Conservation (phyloP, 2,888 invertebrate genomes). For the Lamellibrachia columna region DNA sequence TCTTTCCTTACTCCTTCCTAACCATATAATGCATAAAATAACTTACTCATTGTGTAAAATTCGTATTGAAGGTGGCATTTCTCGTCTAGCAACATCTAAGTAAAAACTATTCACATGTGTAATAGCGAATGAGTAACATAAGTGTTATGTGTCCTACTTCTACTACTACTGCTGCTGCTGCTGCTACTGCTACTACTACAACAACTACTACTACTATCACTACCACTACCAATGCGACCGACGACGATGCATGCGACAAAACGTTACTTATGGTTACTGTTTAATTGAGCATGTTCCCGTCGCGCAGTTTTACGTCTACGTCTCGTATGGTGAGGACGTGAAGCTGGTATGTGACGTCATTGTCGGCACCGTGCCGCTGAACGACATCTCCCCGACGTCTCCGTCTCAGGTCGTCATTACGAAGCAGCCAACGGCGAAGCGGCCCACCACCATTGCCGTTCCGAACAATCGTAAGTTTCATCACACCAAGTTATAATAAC, state of each 20-base stretch:
- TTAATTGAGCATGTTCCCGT: background rate
- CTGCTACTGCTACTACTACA: background rate
- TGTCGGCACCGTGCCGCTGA: conserved; percentile 43
- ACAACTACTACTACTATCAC: background rate
- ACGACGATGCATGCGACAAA: background rate
- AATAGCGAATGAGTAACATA: too few species aligned
- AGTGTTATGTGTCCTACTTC: too few species aligned
- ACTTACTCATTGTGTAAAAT: too few species aligned
- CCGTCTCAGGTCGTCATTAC: conserved; percentile 7
- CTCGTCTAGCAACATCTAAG: too few species aligned
- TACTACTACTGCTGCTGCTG: background rate
- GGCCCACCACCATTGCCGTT: background rate
- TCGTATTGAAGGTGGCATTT: too few species aligned
- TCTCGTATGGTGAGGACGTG: conserved; percentile 35
- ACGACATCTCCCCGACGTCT: background rate
- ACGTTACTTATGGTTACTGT: background rate
- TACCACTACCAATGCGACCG: background rate
- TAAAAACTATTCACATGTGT: too few species aligned
- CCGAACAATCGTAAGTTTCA: background rate
- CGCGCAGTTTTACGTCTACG: conserved; percentile 32
- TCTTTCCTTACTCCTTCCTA: too few species aligned
- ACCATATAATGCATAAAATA: too few species aligned
- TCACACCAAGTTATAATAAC: background rate
- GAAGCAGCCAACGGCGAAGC: conserved; percentile 24
- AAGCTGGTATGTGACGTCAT: conserved; percentile 37